These are phyloP conservation scores for Microplitis deprimator DNA, from an alignment of 2,888 invertebrate species.

Conservation along the genomic window DNA sequence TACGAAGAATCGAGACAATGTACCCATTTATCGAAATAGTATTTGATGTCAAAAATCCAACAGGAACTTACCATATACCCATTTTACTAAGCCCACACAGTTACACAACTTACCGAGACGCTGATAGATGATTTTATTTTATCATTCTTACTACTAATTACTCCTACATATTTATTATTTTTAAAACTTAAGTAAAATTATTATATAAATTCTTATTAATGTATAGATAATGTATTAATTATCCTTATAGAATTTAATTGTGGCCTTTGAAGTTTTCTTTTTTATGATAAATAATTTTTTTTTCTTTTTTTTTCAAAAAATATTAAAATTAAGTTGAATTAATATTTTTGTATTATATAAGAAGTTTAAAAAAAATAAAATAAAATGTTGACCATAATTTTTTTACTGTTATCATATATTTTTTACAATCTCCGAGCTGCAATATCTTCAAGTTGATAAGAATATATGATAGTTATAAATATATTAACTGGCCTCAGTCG, in stretches of 20 bases:
- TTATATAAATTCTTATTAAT: too few relatives aligned
- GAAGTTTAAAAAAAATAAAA: neutral
- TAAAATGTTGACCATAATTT: neutral
- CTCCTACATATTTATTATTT: neutral
- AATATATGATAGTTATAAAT: neutral
- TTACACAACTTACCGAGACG: conserved; percentile 84
- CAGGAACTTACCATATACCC: conserved; percentile 83
- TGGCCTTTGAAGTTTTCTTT: too few relatives aligned
- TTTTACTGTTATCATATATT: neutral
- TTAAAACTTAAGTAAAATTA: too few relatives aligned
- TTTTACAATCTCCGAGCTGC: neutral
- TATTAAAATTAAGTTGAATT: neutral
- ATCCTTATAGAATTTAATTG: too few relatives aligned
- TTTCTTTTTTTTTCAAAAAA: too few relatives aligned
- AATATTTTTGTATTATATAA: conserved; percentile 16
- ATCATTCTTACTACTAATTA: neutral
- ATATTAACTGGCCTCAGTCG: neutral
- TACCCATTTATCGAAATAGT: conserved; percentile 86
- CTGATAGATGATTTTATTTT: conserved; percentile 67
- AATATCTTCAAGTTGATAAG: neutral
- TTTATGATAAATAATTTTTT: too few relatives aligned
- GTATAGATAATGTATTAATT: too few relatives aligned
- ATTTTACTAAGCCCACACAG: conserved; percentile 83
- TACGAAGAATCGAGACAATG: conserved; percentile 76
- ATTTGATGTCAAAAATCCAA: conserved; percentile 77